Evolutionary conservation across 2,797 vertebrate species (phyloP).

Genomic region (Falco berigora): DNA sequence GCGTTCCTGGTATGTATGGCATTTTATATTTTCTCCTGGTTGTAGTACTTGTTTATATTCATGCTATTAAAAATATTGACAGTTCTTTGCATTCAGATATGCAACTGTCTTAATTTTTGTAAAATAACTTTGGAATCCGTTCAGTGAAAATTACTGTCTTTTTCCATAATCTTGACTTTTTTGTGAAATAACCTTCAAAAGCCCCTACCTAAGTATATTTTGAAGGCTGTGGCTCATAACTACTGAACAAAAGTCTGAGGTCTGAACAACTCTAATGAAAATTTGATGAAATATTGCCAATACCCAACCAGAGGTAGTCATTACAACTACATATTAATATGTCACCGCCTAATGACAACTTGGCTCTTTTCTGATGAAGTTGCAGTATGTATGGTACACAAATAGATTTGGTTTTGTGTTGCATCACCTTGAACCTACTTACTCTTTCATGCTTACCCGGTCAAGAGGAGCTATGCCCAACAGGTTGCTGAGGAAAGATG

Average conservation of each 20-base stretch:
- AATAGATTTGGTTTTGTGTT: background rate
- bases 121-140: background rate
- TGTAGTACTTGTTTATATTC: background rate
- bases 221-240: background rate
- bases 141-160: background rate
- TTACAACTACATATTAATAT: background rate
- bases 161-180: background rate
- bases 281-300: background rate
- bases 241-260: background rate
- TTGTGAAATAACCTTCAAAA: background rate
- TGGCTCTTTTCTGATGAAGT: background rate
- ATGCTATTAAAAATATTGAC: background rate
- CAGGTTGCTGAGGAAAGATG: background rate
- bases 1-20: background rate
- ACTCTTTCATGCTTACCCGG: background rate
- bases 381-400: background rate
- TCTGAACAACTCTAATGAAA: background rate
- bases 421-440: background rate
- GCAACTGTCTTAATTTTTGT: background rate
- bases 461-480: background rate
- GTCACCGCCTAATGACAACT: background rate
- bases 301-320: background rate
- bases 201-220: rapidly evolving
- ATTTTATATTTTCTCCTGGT: background rate
- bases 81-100: background rate